Evolutionary conservation across 2,797 vertebrate genomes (phyloP).

Genomic region (Falco concolor): DNA sequence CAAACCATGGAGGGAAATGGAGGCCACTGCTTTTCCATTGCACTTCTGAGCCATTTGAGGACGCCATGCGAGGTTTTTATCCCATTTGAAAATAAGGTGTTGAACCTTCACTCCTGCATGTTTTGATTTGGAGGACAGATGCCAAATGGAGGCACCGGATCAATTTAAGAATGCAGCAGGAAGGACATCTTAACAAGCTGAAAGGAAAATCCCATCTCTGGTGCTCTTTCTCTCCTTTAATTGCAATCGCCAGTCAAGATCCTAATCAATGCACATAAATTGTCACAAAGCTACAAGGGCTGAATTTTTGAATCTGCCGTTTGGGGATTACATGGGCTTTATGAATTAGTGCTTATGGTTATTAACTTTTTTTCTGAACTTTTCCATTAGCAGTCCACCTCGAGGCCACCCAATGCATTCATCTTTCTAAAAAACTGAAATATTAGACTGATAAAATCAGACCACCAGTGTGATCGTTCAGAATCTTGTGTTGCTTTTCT

Average conservation of each 20-base stretch:
- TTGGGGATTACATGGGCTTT: not conserved
- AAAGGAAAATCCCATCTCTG: not conserved
- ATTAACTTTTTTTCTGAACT: not conserved
- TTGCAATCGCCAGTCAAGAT: not conserved
- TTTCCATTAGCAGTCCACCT: not conserved
- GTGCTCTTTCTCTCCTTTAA: not conserved
- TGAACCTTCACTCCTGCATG: not conserved
- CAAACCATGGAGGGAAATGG: not conserved
- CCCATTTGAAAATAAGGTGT: not conserved
- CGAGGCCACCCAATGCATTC: fast-evolving
- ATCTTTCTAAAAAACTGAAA: not conserved
- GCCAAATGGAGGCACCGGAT: not conserved
- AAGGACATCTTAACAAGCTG: not conserved
- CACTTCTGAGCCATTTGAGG: not conserved
- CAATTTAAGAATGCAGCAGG: not conserved
- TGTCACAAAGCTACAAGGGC: not conserved
- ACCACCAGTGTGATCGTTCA: not conserved
- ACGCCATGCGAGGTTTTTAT: not conserved
- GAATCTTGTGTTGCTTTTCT: not conserved
- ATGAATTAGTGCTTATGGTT: not conserved
- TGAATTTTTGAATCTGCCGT: not conserved
- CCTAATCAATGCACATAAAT: not conserved
- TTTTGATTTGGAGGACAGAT: not conserved
- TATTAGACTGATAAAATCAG: not conserved
- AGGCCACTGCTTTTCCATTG: not conserved